Base-by-base conservation (phyloP, 2,797 vertebrate genomes). In the Melanotaenia boesemani region DNA sequence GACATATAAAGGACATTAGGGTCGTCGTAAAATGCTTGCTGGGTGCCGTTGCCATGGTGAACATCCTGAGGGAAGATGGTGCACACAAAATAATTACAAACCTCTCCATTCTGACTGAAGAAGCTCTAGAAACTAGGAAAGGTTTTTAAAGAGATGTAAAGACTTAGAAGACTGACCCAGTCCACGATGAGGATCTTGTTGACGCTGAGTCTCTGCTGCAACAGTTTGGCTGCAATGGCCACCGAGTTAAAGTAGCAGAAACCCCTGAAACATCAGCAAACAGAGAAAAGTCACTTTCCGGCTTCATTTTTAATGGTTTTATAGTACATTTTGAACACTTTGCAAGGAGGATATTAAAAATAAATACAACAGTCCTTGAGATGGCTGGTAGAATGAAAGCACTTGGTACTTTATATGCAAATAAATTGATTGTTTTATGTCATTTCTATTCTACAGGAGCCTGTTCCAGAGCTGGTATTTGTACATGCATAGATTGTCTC, bases 191-290 rank as follows among this genome's bases (percentile, higher is more conserved):
- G 96, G 85, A 97, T 97, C 95, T 94, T 97, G 92, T 91, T 96
- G 89, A 98, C 93, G 0, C 92, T 96, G 70, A 98, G 94, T 77
- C 97, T 93, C 86, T 97, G 97, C 92, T 97, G 97, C 61, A 98
- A 94, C 58, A 98, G 94, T 86, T 95, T 97, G 86, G 96, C 97
- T 4, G 97, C 97, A 0, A 99, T 96, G 32, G 98, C 97, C 82
- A 99, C 96, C 0, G 98, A 98, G 84, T 99, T 99, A 85, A 99
- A 99, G 90, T 98, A 98, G 92, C 98, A 99, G 92, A 99, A 99
- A 0, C 97, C 98, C 97, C 97, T 98, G 88, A 28, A 88, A 81
- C 46, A 39, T 54, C 66, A 80, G 60, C 3, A 48, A 10, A 67
- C 6, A 32, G 34, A 60, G 44, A n/a, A 32, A 61, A 64, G 10